phyloP scores from a whole-genome alignment of 1,140 invertebrate species.

The Cherax destructor region DNA sequence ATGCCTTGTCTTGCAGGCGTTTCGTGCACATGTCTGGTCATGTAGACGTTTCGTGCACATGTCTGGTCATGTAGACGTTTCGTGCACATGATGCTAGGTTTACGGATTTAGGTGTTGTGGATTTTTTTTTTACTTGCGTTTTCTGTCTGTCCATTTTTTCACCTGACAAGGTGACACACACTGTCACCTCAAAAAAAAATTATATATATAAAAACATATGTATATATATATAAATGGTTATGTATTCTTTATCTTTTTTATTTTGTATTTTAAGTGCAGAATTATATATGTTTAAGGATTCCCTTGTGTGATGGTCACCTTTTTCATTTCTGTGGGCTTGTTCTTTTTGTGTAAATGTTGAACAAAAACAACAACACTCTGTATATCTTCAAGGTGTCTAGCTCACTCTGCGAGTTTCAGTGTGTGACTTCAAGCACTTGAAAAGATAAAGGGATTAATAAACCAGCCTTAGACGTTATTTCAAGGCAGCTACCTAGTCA shows the following conservation, averaged over 20 bases:
- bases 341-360: neutral
- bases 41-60: neutral
- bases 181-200: neutral
- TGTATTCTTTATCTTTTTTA: neutral
- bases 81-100: neutral
- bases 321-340: neutral
- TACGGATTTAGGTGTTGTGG: neutral
- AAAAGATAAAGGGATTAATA: conserved; percentile 10
- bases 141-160: neutral
- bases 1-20: no score
- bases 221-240: neutral
- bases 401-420: conserved; percentile 34
- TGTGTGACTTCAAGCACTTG: conserved; percentile 27
- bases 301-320: neutral
- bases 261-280: neutral
- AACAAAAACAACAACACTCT: conserved; percentile 26
- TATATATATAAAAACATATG: neutral
- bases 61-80: neutral
- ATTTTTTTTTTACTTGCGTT: neutral
- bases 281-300: neutral
- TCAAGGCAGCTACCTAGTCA: conserved; percentile 69
- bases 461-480: conserved; percentile 60
- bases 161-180: neutral
- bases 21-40: neutral
- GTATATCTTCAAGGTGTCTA: conserved; percentile 20